phyloP scores from a whole-genome alignment of 23 tunicate genomes.

The Trididemnum nubilum region DNA sequence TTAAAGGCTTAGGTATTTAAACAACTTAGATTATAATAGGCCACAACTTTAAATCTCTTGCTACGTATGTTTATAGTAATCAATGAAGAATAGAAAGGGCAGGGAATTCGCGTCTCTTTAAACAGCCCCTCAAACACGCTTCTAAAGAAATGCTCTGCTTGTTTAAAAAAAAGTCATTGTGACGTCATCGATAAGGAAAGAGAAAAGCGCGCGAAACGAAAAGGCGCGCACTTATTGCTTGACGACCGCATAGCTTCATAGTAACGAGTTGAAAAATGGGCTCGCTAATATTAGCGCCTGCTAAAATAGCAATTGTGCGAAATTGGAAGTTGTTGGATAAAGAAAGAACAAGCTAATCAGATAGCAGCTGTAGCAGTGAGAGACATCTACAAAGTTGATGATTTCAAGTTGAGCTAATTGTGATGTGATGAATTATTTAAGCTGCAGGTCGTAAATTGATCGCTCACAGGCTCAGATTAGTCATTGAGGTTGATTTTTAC shows the following conservation, averaged over 20 bases:
- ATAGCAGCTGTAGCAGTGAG: too few species aligned
- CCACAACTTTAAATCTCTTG: conserved; percentile 17
- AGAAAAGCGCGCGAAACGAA: conserved; percentile 8
- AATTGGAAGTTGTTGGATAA: conserved; percentile 3
- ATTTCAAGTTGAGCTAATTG: too few species aligned
- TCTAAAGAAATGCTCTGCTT: conserved; percentile 25
- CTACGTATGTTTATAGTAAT: conserved; percentile 12
- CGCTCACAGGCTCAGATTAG: too few species aligned
- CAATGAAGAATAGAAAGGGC: conserved; percentile 27
- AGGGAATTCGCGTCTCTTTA: conserved; percentile 33
- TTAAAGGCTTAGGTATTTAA: neutral
- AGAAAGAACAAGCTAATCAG: too few species aligned
- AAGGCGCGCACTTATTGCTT: conserved; percentile 11
- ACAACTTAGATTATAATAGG: neutral
- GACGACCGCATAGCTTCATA: conserved; percentile 47
- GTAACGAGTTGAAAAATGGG: conserved; percentile 13
- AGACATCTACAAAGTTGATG: too few species aligned
- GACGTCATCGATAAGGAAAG: conserved; percentile 3
- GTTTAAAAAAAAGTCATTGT: conserved; percentile 20
- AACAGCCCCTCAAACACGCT: conserved; percentile 14
- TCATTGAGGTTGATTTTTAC: too few species aligned
- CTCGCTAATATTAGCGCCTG: neutral
- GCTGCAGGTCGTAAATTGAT: too few species aligned
- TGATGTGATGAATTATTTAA: too few species aligned
- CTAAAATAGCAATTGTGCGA: neutral